Base-by-base conservation (phyloP, 1,140 invertebrate species). In the Zaprionus nigranus region DNA sequence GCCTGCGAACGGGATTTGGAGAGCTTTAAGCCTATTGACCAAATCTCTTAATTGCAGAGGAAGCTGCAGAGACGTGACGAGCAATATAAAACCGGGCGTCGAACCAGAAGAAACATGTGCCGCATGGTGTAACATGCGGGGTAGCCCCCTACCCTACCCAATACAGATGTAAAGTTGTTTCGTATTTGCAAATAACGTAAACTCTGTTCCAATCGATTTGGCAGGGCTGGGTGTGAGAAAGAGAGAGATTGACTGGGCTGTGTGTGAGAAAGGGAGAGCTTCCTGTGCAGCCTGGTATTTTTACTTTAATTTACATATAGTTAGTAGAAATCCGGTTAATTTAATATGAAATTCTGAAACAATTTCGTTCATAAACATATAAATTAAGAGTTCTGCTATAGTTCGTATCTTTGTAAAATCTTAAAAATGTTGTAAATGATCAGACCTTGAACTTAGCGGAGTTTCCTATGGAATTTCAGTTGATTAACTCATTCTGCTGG, bases 1-100 rank as follows among this genome's bases (percentile, higher is more conserved):
- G 20, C 15, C 28, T 1, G 22, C 51, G 17, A 56, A 57, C 30
- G 51, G n/a, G 40, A 46, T 40, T 13, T 38, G 15, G 22, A 24
- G 20, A 51, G 73, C 68, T 81, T 69, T 56, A 62, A 49, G 64
- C 20, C 20, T 36, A 63, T 53, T 60, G 61, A 34, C 60, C 61
- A 69, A 68, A 62, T 68, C 54, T 38, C 46, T 69, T 88, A 83
- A 86, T 86, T 88, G 73, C 83, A 64, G 57, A 72, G 83, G 83
- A 87, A 80, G 69, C 80, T 57, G 53, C 36, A 24, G 75, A 75
- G 73, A 86, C 83, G 83, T 88, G 84, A 80, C 69, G 17, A 38
- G 77, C 56, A 70, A 77, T 79, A 62, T 56, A 51, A 71, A 79
- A 59, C 59, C 59, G n/a, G 56, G 20, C 59, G 38, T 40, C 46